Base-by-base conservation (phyloP, 2,113 vertebrate genomes). In the Mirza zaza region DNA sequence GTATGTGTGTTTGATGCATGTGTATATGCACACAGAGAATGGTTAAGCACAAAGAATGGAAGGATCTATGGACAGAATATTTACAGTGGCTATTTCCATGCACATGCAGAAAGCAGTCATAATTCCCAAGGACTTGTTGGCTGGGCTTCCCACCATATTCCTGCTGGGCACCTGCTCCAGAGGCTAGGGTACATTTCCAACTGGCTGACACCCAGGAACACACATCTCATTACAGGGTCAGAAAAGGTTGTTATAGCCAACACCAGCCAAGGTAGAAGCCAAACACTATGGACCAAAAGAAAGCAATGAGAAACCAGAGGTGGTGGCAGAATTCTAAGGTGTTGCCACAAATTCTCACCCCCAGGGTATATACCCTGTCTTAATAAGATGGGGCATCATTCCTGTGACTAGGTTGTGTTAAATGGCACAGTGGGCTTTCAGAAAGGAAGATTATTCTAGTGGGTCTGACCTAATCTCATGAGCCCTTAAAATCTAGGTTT, bases 261-360 rank as follows among this genome's bases (percentile, higher is more conserved):
- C 50, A 61, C 32, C 20, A 25, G 48, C 39, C 67, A 59, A 77
- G 34, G 21, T 34, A 39, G 13, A 79, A 77, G 12, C 25, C 61
- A 27, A 13, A 36, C 29, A 27, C 8, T 86, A 9, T n/a, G n/a
- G 48, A 55, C 36, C 9, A 25, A 76, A 55, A 18, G n/a, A 27
- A 67, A 27, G 10, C 82, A 42, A 57, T 50, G 76, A 61, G 13
- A 73, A 82, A 52, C 39, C 50, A 13, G 23, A 14, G 17, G 0
- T 4, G 3, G 55, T 34, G 45, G 23, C 36, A 76, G 48, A 55
- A 50, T 65, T 82, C 20, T 65, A 75, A 82, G 20, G 27, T 1
- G 0, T 13, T 2, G 15, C 8, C 6, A 10, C 17, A 63, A 42
- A 25, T 29, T 15, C 2, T 48, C 36, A 42, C 12, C 11, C 34